A percentile compares a stretch with the other conserved stretches of the same genome.
These are phyloP conservation scores for Euura saliciscinereae DNA, from an alignment of 1,140 invertebrate species.

Conservation along the genomic window DNA sequence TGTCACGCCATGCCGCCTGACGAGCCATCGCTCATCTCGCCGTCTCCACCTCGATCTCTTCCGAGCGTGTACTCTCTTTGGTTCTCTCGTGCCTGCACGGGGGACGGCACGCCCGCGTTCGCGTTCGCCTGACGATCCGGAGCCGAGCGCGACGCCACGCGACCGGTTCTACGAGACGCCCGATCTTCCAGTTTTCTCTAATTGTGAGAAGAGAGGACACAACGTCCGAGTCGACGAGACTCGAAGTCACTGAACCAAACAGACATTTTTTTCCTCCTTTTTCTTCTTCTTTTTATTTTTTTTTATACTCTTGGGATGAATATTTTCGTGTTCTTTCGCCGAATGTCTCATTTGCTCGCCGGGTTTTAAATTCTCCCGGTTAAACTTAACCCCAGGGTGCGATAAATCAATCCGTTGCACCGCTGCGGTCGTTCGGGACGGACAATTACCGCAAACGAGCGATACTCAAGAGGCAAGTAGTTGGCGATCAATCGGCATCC, in stretches of 20 bases:
- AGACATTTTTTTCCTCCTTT: too few species aligned
- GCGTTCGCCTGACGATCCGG: conserved; percentile 18
- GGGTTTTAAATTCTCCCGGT: background rate
- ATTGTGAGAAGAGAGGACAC: background rate
- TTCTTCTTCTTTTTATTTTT: too few species aligned
- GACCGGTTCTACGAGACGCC: conserved; percentile 4
- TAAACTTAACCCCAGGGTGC: background rate
- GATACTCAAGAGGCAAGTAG: background rate
- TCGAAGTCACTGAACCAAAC: background rate
- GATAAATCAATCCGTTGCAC: background rate
- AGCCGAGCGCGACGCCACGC: conserved; percentile 17
- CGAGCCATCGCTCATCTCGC: conserved; percentile 39
- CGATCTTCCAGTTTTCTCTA: conserved; percentile 12
- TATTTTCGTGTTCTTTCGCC: too few species aligned
- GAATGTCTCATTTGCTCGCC: background rate
- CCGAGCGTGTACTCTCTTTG: conserved; percentile 27
- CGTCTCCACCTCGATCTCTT: conserved; percentile 33
- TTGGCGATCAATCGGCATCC: conserved; percentile 6
- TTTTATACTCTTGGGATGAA: too few species aligned
- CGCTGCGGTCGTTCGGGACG: background rate
- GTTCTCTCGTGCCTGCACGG: conserved; percentile 30
- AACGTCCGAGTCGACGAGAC: background rate
- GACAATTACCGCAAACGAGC: background rate
- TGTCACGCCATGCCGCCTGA: conserved; percentile 35
- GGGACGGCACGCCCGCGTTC: conserved; percentile 10